Percentiles rank a stretch among this genome's conserved stretches.
These are phyloP conservation scores for Desmophyllum pertusum DNA, from an alignment of 92 coral and sea anemone species.

Conservation along the genomic window DNA sequence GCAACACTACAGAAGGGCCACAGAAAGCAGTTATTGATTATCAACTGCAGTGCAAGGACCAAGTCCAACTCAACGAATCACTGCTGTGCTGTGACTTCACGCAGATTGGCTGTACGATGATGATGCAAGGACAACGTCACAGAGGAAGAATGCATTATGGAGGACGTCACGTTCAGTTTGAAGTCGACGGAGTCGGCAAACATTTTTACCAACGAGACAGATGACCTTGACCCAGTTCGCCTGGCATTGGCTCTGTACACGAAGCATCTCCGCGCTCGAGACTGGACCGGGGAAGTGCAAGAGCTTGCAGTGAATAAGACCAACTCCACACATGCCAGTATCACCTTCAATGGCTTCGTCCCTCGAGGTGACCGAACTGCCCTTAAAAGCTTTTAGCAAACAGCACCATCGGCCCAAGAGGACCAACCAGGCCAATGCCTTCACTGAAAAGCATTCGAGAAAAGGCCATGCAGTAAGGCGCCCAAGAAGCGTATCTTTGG, in stretches of 20 bases:
- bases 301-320: constrained; percentile 38
- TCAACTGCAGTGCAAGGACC: constrained; percentile 37
- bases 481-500: constrained; percentile 11
- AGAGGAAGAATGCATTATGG: constrained; percentile 35
- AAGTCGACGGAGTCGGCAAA: constrained; percentile 36
- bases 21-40: constrained; percentile 37
- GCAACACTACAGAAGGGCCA: constrained; percentile 49
- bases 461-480: constrained; percentile 11
- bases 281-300: constrained; percentile 35
- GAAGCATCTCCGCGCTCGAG: constrained; percentile 39
- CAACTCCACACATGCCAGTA: constrained; percentile 39
- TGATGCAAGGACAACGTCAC: constrained; percentile 38
- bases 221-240: constrained; percentile 42
- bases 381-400: constrained; percentile 20
- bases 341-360: constrained; percentile 26
- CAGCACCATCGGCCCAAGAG: neutral
- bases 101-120: constrained; percentile 40
- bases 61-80: constrained; percentile 28
- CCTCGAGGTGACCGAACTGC: constrained; percentile 52
- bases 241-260: constrained; percentile 37
- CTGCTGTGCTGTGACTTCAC: constrained; percentile 41
- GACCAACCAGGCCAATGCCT: neutral
- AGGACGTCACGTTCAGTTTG: constrained; percentile 23
- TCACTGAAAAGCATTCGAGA: constrained; percentile 1
- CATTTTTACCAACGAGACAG: constrained; percentile 39